Percentiles rank a stretch among this genome's conserved stretches.
Conservation (phyloP, 2,888 invertebrate genomes). For the Plusia festucae region DNA sequence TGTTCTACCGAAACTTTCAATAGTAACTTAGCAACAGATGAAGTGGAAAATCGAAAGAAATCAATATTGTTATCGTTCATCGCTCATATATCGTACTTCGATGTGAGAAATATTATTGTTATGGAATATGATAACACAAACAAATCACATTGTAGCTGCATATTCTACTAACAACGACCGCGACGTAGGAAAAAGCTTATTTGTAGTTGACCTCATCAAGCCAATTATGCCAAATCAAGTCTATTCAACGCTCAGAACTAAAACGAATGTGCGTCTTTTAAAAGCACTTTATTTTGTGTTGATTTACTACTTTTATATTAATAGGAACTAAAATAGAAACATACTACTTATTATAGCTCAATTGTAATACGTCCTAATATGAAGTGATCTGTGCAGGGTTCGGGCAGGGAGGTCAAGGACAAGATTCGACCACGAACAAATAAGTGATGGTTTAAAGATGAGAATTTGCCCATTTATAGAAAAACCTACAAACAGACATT, state of each 20-base stretch:
- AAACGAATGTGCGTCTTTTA: background rate
- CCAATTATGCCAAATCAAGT: background rate
- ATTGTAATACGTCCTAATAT: background rate
- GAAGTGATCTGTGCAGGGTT: constrained; percentile 4
- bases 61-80: constrained; percentile 8
- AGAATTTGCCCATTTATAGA: no score
- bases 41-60: background rate
- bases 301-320: no score
- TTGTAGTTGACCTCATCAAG: background rate
- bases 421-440: no score
- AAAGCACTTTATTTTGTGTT: background rate
- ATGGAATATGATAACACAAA: background rate
- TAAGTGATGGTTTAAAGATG: no score
- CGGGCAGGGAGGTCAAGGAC: no score
- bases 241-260: background rate
- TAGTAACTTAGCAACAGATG: background rate
- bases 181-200: background rate
- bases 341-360: background rate
- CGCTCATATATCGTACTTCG: background rate
- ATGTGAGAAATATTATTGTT: background rate
- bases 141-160: background rate
- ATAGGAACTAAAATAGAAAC: background rate
- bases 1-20: background rate
- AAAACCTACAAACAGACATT: no score
- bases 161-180: background rate